Percentiles rank a stretch among this genome's conserved stretches.
These are phyloP conservation scores for Balanococcus diminutus DNA, from an alignment of 2,888 invertebrate genomes.

Conservation along the genomic window DNA sequence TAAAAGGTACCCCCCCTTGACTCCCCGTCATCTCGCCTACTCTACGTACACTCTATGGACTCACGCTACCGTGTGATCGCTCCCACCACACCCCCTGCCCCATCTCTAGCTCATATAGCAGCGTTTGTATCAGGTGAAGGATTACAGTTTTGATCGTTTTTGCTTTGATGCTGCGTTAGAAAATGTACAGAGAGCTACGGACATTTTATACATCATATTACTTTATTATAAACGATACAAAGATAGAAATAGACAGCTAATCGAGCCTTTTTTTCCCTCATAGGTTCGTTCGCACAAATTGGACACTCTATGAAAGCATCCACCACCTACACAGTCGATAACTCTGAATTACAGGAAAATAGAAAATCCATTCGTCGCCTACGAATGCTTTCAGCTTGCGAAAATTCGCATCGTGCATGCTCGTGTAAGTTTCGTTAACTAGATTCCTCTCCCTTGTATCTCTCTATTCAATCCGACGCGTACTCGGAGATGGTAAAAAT, in stretches of 20 bases:
- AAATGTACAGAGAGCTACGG: not conserved
- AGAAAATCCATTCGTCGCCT: not conserved
- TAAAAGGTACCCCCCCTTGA: not conserved
- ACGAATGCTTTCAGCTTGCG: not conserved
- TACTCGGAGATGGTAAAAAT: not conserved
- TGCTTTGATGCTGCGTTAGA: not conserved
- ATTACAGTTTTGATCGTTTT: constrained; percentile 3
- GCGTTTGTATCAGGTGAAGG: not conserved
- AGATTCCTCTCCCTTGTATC: not conserved
- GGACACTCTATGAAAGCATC: not conserved
- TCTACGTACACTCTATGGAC: not conserved
- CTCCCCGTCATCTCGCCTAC: not conserved
- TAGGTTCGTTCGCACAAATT: not conserved
- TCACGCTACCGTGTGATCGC: not conserved
- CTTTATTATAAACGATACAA: not conserved
- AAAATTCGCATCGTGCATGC: not conserved
- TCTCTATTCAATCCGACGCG: not conserved
- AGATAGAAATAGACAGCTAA: not conserved
- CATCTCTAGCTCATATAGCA: not conserved
- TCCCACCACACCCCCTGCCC: not conserved
- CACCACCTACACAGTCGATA: not conserved
- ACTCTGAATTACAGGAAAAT: not conserved
- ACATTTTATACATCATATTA: not conserved
- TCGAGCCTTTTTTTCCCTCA: not conserved
- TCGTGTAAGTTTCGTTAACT: constrained; percentile 18